Conservation (phyloP, 2,113 vertebrate species). For the Phylloscopus whistleri region DNA sequence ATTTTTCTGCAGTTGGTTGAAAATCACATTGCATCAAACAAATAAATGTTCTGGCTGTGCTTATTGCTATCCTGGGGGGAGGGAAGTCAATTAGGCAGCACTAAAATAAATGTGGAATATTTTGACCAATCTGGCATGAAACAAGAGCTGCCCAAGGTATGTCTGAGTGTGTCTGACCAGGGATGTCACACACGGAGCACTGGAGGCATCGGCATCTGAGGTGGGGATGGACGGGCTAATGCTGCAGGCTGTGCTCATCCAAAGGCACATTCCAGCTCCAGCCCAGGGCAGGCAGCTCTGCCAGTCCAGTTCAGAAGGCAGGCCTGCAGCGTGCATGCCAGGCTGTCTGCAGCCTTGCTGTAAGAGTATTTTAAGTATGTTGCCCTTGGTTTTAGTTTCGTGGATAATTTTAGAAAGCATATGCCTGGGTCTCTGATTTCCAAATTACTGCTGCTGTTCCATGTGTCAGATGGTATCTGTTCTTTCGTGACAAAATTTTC, state of each 20-base stretch:
- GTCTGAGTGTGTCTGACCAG: neutral
- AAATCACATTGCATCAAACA: slow-evolving; percentile 4
- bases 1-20: neutral
- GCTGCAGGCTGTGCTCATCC: neutral
- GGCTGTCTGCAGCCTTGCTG: neutral
- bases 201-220: neutral
- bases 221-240: neutral
- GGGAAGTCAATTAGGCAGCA: slow-evolving; percentile 15
- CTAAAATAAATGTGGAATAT: neutral
- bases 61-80: neutral
- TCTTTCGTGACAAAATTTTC: slow-evolving; percentile 41
- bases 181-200: neutral
- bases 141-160: neutral
- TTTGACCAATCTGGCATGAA: neutral
- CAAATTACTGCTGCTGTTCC: slow-evolving; percentile 37
- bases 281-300: neutral
- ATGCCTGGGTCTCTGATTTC: slow-evolving; percentile 61
- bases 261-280: neutral
- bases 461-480: slow-evolving; percentile 40
- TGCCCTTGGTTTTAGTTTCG: slow-evolving; percentile 60
- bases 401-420: slow-evolving; percentile 70
- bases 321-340: neutral
- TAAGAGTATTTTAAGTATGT: slow-evolving; percentile 49
- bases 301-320: neutral
- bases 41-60: neutral